Evolutionary conservation across 2,888 invertebrate species (phyloP).

Genomic region (Sarcophaga caerulescens): DNA sequence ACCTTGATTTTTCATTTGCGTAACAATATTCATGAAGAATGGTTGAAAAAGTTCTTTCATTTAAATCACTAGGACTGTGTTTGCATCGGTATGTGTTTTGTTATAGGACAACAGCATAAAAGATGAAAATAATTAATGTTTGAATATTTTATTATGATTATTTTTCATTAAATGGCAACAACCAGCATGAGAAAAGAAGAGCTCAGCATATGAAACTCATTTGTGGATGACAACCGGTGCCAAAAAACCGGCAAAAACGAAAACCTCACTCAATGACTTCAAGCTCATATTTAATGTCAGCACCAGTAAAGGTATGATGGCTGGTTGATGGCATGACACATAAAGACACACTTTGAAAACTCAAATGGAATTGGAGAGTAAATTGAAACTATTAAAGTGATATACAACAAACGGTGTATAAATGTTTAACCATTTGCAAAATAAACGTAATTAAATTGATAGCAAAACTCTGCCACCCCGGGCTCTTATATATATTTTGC

Average conservation of each 20-base stretch:
- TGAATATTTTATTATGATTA: constrained; percentile 64
- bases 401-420: not conserved
- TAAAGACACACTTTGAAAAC: too few species aligned
- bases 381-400: constrained; percentile 41
- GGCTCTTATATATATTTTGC: not conserved
- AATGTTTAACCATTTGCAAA: constrained; percentile 46
- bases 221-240: not conserved
- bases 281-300: not conserved
- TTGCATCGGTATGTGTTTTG: too few species aligned
- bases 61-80: too few species aligned
- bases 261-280: constrained; percentile 19
- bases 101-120: constrained; percentile 8
- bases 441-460: constrained; percentile 56
- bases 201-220: not conserved
- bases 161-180: constrained; percentile 62
- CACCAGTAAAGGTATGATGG: too few species aligned
- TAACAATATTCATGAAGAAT: too few species aligned
- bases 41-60: too few species aligned
- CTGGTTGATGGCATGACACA: too few species aligned
- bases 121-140: constrained; percentile 62
- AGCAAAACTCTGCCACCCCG: not conserved
- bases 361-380: too few species aligned
- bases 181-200: not conserved
- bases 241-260: not conserved
- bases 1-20: too few species aligned